A percentile compares a stretch with the other conserved stretches of the same genome.
Evolutionary conservation across 2,113 vertebrate genomes (phyloP).

Genomic region (Casuarius casuarius): DNA sequence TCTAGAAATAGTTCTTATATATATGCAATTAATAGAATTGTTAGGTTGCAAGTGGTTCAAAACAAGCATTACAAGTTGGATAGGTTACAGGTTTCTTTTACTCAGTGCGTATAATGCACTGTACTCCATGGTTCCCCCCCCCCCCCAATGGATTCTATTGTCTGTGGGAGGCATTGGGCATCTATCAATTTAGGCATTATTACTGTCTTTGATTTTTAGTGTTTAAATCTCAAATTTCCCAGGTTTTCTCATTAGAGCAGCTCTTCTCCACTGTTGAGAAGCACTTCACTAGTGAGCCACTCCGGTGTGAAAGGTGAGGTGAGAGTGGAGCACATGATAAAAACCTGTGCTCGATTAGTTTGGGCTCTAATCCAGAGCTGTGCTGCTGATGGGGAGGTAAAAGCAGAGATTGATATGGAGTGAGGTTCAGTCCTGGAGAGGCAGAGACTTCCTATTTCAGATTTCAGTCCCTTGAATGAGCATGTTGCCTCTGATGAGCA

Average conservation of each 20-base stretch:
- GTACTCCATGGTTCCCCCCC: background rate
- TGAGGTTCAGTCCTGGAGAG: background rate
- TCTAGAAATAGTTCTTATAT: background rate
- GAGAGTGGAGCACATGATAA: background rate
- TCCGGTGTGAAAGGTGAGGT: background rate
- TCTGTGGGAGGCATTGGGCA: background rate
- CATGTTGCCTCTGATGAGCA: background rate
- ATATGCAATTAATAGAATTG: background rate
- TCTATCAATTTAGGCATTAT: background rate
- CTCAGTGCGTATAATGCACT: background rate
- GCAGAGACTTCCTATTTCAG: background rate
- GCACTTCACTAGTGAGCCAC: too few relatives aligned
- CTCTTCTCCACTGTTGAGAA: accelerated
- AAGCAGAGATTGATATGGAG: background rate
- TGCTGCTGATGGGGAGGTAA: background rate
- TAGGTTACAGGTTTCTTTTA: background rate
- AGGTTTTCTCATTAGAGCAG: background rate
- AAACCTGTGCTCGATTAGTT: background rate
- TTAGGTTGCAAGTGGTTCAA: background rate
- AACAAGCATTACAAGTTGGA: background rate
- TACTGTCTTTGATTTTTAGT: background rate
- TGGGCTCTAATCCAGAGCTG: background rate
- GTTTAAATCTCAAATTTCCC: background rate
- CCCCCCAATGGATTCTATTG: background rate
- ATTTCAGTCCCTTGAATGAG: background rate